phyloP scores from a whole-genome alignment of 2,888 invertebrate species.

The Podabrus alpinus region DNA sequence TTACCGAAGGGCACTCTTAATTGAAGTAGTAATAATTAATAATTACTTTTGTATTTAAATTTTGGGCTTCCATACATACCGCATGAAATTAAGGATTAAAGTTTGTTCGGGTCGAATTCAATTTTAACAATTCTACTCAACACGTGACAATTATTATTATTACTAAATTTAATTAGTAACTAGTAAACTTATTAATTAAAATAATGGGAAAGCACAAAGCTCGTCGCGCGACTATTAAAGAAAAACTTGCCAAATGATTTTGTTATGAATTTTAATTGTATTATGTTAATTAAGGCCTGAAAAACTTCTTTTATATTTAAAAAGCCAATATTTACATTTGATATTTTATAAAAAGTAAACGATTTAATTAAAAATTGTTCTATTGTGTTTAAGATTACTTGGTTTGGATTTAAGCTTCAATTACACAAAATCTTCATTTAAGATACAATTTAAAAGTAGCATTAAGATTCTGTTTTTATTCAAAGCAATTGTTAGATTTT shows the following conservation, averaged over 20 bases:
- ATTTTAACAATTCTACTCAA: background rate
- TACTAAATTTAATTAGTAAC: background rate
- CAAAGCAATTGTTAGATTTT: constrained; percentile 5
- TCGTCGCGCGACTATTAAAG: background rate
- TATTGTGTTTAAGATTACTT: background rate
- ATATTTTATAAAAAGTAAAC: background rate
- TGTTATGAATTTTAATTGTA: background rate
- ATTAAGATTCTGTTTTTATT: constrained; percentile 2
- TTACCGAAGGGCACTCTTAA: background rate
- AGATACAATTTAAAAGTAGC: constrained; percentile 2
- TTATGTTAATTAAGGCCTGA: too few relatives aligned
- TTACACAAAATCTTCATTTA: background rate
- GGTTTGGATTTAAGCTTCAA: background rate
- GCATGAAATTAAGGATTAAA: background rate
- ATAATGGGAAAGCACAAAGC: background rate
- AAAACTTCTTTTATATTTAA: background rate
- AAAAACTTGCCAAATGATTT: background rate
- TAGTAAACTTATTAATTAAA: background rate
- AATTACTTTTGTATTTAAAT: background rate
- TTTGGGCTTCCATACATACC: background rate
- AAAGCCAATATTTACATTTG: background rate
- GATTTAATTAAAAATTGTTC: background rate
- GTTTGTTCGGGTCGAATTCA: background rate
- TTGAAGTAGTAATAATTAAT: constrained; percentile 1
- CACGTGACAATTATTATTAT: background rate